phyloP scores from a whole-genome alignment of 2,797 vertebrate species.

The Podarcis lilfordi region DNA sequence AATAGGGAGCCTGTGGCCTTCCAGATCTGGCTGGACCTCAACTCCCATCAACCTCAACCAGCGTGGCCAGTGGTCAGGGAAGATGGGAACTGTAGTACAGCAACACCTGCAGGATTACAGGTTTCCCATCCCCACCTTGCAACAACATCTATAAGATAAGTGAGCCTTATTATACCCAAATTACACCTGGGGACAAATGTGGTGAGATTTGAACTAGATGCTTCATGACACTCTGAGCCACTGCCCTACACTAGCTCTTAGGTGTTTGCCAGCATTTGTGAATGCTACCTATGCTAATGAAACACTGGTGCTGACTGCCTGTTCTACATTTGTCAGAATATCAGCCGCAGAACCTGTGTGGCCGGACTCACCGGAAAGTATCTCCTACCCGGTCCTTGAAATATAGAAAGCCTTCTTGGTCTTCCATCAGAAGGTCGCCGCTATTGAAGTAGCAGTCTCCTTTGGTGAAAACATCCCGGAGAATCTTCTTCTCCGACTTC shows the following conservation, averaged over 20 bases:
- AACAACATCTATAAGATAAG: too few relatives aligned
- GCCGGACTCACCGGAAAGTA: constrained; percentile 85
- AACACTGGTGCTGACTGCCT: too few relatives aligned
- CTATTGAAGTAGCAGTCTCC: constrained; percentile 89
- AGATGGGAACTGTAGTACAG: too few relatives aligned
- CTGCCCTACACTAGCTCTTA: background rate
- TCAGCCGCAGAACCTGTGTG: background rate
- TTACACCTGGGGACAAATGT: too few relatives aligned
- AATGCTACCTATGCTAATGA: too few relatives aligned
- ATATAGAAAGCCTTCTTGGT: constrained; percentile 84
- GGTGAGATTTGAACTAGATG: background rate
- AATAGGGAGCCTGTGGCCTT: too few relatives aligned
- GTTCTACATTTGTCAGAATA: background rate
- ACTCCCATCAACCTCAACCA: too few relatives aligned
- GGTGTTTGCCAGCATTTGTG: background rate
- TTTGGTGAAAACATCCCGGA: constrained; percentile 78
- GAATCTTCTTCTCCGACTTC: constrained; percentile 82
- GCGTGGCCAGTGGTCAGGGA: background rate
- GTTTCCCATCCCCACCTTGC: too few relatives aligned
- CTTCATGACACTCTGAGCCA: background rate
- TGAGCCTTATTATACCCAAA: too few relatives aligned
- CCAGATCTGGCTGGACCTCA: too few relatives aligned
- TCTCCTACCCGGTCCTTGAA: constrained; percentile 91
- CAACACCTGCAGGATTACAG: too few relatives aligned
- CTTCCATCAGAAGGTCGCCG: constrained; percentile 84